Percentiles rank a stretch among this genome's conserved stretches.
Evolutionary conservation across 2,888 invertebrate species (phyloP).

Genomic region (Eutolmus rufibarbis): DNA sequence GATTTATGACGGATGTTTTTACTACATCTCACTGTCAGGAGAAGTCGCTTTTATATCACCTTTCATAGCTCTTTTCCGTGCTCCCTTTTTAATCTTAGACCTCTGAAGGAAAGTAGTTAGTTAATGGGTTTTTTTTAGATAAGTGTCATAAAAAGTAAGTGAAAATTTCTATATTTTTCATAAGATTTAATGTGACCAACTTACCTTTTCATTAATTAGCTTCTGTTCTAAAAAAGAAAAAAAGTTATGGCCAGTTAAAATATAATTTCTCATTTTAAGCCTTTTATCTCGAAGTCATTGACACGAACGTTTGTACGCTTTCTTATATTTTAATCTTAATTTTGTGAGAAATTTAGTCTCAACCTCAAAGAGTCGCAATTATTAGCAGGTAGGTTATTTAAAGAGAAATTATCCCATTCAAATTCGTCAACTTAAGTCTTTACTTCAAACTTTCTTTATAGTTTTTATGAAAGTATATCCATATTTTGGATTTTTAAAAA

Average conservation of each 20-base stretch:
- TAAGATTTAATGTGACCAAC: neutral
- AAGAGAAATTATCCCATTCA: too few species aligned
- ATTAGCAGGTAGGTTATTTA: too few species aligned
- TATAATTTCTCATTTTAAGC: neutral
- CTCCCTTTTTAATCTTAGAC: neutral
- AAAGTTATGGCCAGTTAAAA: neutral
- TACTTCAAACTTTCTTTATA: too few species aligned
- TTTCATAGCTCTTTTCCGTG: neutral
- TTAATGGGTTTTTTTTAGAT: neutral
- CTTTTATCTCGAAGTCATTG: neutral
- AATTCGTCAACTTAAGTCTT: too few species aligned
- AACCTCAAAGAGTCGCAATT: too few species aligned
- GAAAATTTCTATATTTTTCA: neutral
- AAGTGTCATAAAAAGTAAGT: neutral
- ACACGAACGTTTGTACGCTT: neutral
- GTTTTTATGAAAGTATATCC: too few species aligned
- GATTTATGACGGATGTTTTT: neutral
- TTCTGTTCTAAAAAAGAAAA: neutral
- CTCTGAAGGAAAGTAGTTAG: neutral
- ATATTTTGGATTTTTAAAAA: too few species aligned
- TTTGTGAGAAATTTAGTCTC: neutral
- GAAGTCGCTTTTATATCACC: neutral
- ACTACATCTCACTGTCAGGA: neutral
- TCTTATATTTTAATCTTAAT: too few species aligned
- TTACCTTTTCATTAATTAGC: neutral